These are phyloP conservation scores for Drosophila cyrtoloma DNA, from an alignment of 2,888 invertebrate species.

Conservation along the genomic window DNA sequence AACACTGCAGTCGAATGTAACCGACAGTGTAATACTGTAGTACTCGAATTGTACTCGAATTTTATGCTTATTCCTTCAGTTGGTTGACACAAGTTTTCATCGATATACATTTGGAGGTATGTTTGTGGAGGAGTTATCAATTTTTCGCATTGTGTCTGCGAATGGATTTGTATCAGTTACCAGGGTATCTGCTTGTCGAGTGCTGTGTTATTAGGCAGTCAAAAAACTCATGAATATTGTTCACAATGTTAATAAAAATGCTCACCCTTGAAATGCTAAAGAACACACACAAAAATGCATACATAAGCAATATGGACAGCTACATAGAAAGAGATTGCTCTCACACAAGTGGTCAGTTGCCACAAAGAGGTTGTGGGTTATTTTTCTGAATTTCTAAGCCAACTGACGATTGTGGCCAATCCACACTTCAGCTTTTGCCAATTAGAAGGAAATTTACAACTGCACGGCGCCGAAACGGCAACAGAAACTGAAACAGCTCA, in stretches of 20 bases:
- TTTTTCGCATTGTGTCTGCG: not conserved
- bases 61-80: not conserved
- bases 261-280: slow-evolving; percentile 46
- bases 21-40: not conserved
- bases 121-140: not conserved
- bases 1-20: not conserved
- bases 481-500: slow-evolving; percentile 12
- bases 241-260: slow-evolving; percentile 55
- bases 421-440: slow-evolving; percentile 64
- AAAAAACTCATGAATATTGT: slow-evolving; percentile 15
- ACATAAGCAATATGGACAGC: slow-evolving; percentile 11
- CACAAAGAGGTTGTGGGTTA: slow-evolving; percentile 24
- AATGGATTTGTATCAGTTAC: not conserved
- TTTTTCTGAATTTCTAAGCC: slow-evolving; percentile 51
- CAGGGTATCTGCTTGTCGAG: slow-evolving; percentile 12
- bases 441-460: slow-evolving; percentile 66
- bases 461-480: slow-evolving; percentile 31
- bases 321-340: not conserved
- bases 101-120: not conserved
- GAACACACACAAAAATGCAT: slow-evolving; percentile 41
- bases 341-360: slow-evolving; percentile 10
- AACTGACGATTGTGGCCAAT: slow-evolving; percentile 31
- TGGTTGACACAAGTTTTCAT: not conserved
- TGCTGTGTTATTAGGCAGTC: slow-evolving; percentile 7
- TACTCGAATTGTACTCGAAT: not conserved